Evolutionary conservation across 1,140 invertebrate genomes (phyloP).

Genomic region (Dreissena polymorpha): DNA sequence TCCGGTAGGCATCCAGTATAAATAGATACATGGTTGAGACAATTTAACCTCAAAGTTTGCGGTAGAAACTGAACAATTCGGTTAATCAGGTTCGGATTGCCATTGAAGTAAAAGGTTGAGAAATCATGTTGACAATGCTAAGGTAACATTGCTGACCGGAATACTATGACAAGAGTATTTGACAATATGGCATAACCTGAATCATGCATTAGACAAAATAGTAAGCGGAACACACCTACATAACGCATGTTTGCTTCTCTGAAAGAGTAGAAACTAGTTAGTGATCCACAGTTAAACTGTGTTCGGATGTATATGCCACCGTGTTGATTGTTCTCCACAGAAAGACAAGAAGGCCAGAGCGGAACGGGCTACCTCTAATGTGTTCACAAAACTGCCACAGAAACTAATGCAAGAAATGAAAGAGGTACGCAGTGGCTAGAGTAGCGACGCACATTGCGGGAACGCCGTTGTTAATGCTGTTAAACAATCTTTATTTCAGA

Average conservation of each 20-base stretch:
- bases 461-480: conserved; percentile 53
- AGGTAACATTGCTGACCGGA: too few relatives aligned
- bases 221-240: neutral
- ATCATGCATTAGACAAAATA: neutral
- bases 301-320: neutral
- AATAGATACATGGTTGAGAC: too few relatives aligned
- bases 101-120: too few relatives aligned
- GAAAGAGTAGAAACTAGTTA: neutral
- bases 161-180: neutral
- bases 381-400: conserved; percentile 77
- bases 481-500: conserved; percentile 70
- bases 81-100: too few relatives aligned
- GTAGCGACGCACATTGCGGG: conserved; percentile 21
- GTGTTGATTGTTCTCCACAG: conserved; percentile 43
- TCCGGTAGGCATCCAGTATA: too few relatives aligned
- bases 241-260: neutral
- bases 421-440: conserved; percentile 82
- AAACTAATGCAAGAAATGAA: conserved; percentile 86
- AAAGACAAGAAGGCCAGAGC: conserved; percentile 66
- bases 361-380: conserved; percentile 77
- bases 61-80: too few relatives aligned
- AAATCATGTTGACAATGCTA: too few relatives aligned
- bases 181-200: neutral
- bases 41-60: too few relatives aligned
- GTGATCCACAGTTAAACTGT: neutral